These are phyloP conservation scores for Drosophila miranda DNA, from an alignment of 1,140 invertebrate genomes.

Conservation along the genomic window DNA sequence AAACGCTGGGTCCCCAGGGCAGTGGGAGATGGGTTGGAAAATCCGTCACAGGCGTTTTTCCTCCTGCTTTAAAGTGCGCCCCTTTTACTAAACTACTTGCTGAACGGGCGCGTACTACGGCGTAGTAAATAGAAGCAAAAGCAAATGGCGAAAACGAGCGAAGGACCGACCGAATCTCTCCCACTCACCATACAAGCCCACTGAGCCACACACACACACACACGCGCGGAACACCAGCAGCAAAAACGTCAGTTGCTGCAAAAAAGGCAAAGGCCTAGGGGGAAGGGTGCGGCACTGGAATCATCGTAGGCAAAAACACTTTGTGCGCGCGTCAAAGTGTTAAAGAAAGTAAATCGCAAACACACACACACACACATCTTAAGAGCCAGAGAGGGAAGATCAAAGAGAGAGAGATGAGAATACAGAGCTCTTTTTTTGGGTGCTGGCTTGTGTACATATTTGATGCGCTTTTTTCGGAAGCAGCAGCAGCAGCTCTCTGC, in stretches of 20 bases:
- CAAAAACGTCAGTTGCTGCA: slow-evolving; percentile 52
- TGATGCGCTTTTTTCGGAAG: slow-evolving; percentile 50
- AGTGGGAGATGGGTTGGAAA: slow-evolving; percentile 4
- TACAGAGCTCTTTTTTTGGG: slow-evolving; percentile 13
- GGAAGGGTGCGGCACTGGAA: slow-evolving; percentile 11
- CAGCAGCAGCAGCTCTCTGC: neutral
- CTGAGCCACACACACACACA: slow-evolving; percentile 19
- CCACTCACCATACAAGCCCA: too few relatives aligned
- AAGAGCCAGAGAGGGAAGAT: neutral
- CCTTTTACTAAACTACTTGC: slow-evolving; percentile 41
- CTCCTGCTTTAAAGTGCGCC: slow-evolving; percentile 49
- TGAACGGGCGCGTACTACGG: slow-evolving; percentile 55
- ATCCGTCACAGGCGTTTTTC: slow-evolving; percentile 47
- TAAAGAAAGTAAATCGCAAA: slow-evolving; percentile 54
- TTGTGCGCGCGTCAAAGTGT: slow-evolving; percentile 61
- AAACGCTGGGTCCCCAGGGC: slow-evolving; percentile 45
- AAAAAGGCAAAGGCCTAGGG: slow-evolving; percentile 43
- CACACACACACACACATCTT: slow-evolving; percentile 6
- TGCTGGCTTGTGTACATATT: slow-evolving; percentile 51
- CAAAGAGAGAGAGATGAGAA: slow-evolving; percentile 27
- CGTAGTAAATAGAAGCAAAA: slow-evolving; percentile 60
- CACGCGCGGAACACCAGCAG: slow-evolving; percentile 34
- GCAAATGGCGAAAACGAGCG: slow-evolving; percentile 40
- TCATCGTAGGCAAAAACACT: slow-evolving; percentile 52
- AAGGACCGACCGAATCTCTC: slow-evolving; percentile 16